Evolutionary conservation across 2,113 vertebrate genomes (phyloP).

Genomic region (Siniperca chuatsi): DNA sequence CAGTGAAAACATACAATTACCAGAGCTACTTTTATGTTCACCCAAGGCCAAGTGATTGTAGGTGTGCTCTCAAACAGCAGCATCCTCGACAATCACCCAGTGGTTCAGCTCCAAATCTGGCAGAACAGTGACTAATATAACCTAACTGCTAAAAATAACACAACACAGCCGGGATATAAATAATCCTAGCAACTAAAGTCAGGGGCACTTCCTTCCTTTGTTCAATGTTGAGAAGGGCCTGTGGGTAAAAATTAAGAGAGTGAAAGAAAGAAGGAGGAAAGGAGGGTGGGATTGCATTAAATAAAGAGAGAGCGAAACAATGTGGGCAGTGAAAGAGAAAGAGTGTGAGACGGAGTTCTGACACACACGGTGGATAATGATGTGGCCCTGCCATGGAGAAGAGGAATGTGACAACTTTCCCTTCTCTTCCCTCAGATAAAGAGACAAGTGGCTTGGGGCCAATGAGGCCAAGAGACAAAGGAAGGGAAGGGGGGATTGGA

Average conservation of each 20-base stretch:
- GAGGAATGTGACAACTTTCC: constrained; percentile 76
- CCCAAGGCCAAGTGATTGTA: constrained; percentile 69
- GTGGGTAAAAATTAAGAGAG: constrained; percentile 65
- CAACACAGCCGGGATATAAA: constrained; percentile 61
- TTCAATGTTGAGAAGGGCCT: constrained; percentile 45
- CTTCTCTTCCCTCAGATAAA: constrained; percentile 60
- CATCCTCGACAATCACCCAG: constrained; percentile 56
- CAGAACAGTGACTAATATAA: constrained; percentile 69
- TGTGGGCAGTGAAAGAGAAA: constrained; percentile 46
- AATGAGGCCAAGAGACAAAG: constrained; percentile 66
- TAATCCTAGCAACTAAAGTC: constrained; percentile 66
- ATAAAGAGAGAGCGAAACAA: constrained; percentile 48
- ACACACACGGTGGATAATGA: constrained; percentile 49
- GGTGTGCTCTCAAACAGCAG: constrained; percentile 67
- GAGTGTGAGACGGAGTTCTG: constrained; percentile 35
- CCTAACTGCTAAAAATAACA: constrained; percentile 74
- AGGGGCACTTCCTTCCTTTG: constrained; percentile 74
- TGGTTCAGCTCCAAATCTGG: constrained; percentile 65
- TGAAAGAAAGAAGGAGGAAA: constrained; percentile 34
- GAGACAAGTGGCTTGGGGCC: constrained; percentile 63
- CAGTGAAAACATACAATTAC: constrained; percentile 78
- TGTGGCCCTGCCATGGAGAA: constrained; percentile 49
- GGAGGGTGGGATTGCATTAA: constrained; percentile 37
- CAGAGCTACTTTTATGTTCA: constrained; percentile 55
- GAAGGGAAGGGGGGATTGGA: constrained; percentile 24